phyloP scores from a whole-genome alignment of 2,113 vertebrate genomes.

The Megaleporinus macrocephalus region DNA sequence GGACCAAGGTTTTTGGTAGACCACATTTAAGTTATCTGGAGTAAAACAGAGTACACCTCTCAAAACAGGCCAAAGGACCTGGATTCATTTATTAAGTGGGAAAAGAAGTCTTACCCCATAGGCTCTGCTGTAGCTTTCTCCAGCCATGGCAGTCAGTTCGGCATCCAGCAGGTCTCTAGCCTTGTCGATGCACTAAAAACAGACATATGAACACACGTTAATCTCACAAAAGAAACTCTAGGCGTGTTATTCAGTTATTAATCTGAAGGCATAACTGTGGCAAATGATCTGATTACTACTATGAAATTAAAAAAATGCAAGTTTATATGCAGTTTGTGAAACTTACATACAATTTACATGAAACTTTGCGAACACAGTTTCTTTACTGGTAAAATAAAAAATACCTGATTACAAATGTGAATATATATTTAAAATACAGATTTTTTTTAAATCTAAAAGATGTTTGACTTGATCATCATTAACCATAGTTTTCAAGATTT shows the following conservation, averaged over 20 bases:
- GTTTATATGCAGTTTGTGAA: neutral
- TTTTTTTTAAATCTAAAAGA: no score
- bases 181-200: constrained; percentile 94
- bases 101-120: constrained; percentile 85
- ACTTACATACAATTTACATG: no score
- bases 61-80: neutral
- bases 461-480: no score
- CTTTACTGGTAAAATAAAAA: no score
- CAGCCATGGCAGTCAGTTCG: constrained; percentile 97
- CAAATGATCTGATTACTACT: neutral
- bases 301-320: neutral
- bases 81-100: neutral
- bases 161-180: constrained; percentile 96
- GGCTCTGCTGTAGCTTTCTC: constrained; percentile 97
- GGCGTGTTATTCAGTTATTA: neutral
- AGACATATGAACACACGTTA: constrained; percentile 3
- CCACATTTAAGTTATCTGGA: no score
- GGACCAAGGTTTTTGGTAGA: no score
- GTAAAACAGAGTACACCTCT: no score
- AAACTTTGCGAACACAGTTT: no score
- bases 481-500: no score
- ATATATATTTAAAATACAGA: no score
- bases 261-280: neutral
- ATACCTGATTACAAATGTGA: no score
- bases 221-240: neutral